A percentile compares a stretch with the other conserved stretches of the same genome.
phyloP scores from a whole-genome alignment of 2,797 vertebrate species.

The Propithecus deckenii region DNA sequence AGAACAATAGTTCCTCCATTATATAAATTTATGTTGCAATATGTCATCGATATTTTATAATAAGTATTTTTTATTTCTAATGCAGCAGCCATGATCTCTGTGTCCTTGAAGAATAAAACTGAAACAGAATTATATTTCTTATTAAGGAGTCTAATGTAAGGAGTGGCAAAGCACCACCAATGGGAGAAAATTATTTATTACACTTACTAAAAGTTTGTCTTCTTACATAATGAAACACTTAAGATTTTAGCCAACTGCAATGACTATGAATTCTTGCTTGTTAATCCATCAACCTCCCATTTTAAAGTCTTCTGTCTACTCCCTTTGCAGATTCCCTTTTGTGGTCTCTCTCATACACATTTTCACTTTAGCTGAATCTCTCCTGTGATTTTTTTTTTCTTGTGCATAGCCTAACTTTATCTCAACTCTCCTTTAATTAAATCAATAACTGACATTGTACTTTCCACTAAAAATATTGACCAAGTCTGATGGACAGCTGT shows the following conservation, averaged over 20 bases:
- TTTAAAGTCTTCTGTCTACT: background rate
- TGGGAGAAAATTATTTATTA: background rate
- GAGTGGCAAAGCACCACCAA: background rate
- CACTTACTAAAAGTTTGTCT: background rate
- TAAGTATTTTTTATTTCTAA: background rate
- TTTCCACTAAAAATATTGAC: constrained; percentile 62
- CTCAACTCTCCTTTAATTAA: constrained; percentile 70
- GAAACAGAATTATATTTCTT: background rate
- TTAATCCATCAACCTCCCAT: background rate
- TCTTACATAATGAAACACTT: background rate
- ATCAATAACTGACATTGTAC: constrained; percentile 52
- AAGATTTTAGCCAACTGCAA: background rate
- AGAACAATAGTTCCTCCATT: background rate
- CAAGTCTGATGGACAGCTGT: constrained; percentile 42
- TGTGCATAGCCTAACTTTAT: constrained; percentile 59
- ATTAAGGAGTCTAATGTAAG: background rate
- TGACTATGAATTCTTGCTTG: background rate
- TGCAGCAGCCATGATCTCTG: background rate
- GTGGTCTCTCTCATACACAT: background rate
- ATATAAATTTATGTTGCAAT: background rate
- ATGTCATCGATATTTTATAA: background rate
- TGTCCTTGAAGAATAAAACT: background rate
- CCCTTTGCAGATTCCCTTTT: background rate
- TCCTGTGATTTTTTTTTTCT: background rate
- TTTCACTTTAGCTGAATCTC: constrained; percentile 13